A percentile compares a stretch with the other conserved stretches of the same genome.
These are phyloP conservation scores for Tachypleus tridentatus DNA, from an alignment of 1,140 invertebrate species.

Conservation along the genomic window DNA sequence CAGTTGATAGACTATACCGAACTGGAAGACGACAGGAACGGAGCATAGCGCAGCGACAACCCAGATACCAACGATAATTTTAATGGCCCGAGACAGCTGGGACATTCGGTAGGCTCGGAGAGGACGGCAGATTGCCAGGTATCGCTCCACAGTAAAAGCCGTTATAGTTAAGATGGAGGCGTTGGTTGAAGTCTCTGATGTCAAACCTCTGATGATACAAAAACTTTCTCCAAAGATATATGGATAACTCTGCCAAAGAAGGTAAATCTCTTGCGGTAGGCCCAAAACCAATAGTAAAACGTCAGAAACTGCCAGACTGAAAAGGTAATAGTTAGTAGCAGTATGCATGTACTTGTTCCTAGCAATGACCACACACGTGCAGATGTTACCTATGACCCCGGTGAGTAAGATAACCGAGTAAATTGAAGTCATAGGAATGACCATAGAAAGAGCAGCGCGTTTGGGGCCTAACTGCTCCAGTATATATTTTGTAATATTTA, in stretches of 20 bases:
- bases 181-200: constrained; percentile 81
- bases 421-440: constrained; percentile 38
- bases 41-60: constrained; percentile 25
- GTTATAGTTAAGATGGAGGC: constrained; percentile 85
- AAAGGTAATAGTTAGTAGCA: constrained; percentile 77
- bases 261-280: constrained; percentile 71
- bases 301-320: constrained; percentile 84
- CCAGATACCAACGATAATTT: constrained; percentile 37
- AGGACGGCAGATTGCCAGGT: constrained; percentile 86
- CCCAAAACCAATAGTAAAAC: constrained; percentile 58
- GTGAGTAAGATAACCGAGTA: constrained; percentile 40
- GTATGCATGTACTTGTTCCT: constrained; percentile 45
- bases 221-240: constrained; percentile 76
- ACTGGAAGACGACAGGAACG: constrained; percentile 39
- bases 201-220: constrained; percentile 67
- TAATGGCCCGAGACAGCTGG: constrained; percentile 33
- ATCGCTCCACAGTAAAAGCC: constrained; percentile 86
- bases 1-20: constrained; percentile 17
- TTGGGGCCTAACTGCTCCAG: too few relatives aligned
- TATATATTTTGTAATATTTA: too few relatives aligned
- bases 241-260: constrained; percentile 63
- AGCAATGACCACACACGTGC: constrained; percentile 46
- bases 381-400: constrained; percentile 45
- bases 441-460: constrained; percentile 10
- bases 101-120: constrained; percentile 46